Evolutionary conservation across 2,797 vertebrate genomes (phyloP).

Genomic region (Hyperoplus lanceolatus): DNA sequence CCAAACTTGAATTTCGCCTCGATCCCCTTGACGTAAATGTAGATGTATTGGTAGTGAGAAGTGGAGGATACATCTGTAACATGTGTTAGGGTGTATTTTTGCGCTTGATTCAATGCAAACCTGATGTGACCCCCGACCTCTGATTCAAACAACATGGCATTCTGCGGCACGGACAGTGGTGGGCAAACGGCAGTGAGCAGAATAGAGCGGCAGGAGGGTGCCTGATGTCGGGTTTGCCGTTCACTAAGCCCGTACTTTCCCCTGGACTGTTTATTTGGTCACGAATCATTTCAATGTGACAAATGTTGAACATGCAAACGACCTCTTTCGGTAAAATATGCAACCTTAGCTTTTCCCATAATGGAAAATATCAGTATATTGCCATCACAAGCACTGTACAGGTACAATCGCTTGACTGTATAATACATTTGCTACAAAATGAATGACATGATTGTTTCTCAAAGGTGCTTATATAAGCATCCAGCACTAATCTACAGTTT

Average conservation of each 20-base stretch:
- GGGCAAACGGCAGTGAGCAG: slow-evolving; percentile 11
- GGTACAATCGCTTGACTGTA: not conserved
- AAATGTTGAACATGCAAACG: slow-evolving; percentile 35
- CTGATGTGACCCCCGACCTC: slow-evolving; percentile 78
- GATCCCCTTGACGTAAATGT: slow-evolving; percentile 54
- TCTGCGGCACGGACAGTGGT: slow-evolving; percentile 44
- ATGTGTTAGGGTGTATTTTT: slow-evolving; percentile 64
- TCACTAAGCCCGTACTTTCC: slow-evolving; percentile 26
- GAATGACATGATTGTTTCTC: slow-evolving; percentile 21
- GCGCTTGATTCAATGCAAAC: slow-evolving; percentile 74
- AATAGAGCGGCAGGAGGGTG: slow-evolving; percentile 31
- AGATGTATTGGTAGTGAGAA: slow-evolving; percentile 58
- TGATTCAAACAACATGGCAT: slow-evolving; percentile 41
- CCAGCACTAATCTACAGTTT: slow-evolving; percentile 24
- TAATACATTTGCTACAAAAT: not conserved
- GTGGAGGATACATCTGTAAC: slow-evolving; percentile 73
- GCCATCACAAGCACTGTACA: not conserved
- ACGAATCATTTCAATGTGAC: slow-evolving; percentile 59
- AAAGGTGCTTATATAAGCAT: slow-evolving; percentile 4
- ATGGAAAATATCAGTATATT: slow-evolving; percentile 33
- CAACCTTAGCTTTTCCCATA: slow-evolving; percentile 6
- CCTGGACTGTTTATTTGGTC: slow-evolving; percentile 57
- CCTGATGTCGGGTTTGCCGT: slow-evolving; percentile 12
- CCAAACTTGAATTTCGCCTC: slow-evolving; percentile 33
- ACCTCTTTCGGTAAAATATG: slow-evolving; percentile 29